Evolutionary conservation across 1,140 invertebrate species (phyloP).

Genomic region (Condylostylus longicornis): DNA sequence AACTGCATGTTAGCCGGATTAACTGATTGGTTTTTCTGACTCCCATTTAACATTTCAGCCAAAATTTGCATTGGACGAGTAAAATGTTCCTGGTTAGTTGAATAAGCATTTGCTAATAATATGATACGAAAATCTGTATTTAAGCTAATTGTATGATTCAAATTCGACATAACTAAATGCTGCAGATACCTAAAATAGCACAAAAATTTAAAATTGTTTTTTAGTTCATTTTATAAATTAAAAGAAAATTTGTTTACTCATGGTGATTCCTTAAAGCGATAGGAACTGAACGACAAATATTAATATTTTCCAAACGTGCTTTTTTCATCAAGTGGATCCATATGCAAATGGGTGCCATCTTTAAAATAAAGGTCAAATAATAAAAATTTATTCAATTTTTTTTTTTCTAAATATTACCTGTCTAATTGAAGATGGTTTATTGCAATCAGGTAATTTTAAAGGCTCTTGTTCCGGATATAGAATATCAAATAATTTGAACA

Average conservation of each 20-base stretch:
- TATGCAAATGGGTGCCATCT: conserved; percentile 84
- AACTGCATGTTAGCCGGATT: conserved; percentile 32
- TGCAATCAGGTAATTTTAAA: conserved; percentile 75
- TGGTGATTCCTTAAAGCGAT: conserved; percentile 69
- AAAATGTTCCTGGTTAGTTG: conserved; percentile 74
- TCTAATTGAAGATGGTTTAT: conserved; percentile 70
- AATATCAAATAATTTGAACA: conserved; percentile 81
- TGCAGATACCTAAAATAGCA: conserved; percentile 54
- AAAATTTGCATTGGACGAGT: conserved; percentile 73
- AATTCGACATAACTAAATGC: conserved; percentile 59
- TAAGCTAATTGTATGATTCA: conserved; percentile 45
- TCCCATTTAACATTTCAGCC: conserved; percentile 75
- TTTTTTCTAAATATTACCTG: conserved; percentile 32
- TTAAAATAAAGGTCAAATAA: background rate
- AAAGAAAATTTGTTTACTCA: conserved; percentile 40
- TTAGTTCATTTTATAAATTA: background rate
- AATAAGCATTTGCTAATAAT: conserved; percentile 87
- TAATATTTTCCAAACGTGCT: conserved; percentile 66
- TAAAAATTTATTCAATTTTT: background rate
- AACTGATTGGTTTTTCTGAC: conserved; percentile 40
- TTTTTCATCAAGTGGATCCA: conserved; percentile 94
- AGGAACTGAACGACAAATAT: conserved; percentile 63
- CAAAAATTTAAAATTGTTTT: background rate
- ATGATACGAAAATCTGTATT: conserved; percentile 79
- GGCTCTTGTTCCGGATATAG: conserved; percentile 85